phyloP scores from a whole-genome alignment of 2,888 invertebrate genomes.

The Dendrolimus houi region DNA sequence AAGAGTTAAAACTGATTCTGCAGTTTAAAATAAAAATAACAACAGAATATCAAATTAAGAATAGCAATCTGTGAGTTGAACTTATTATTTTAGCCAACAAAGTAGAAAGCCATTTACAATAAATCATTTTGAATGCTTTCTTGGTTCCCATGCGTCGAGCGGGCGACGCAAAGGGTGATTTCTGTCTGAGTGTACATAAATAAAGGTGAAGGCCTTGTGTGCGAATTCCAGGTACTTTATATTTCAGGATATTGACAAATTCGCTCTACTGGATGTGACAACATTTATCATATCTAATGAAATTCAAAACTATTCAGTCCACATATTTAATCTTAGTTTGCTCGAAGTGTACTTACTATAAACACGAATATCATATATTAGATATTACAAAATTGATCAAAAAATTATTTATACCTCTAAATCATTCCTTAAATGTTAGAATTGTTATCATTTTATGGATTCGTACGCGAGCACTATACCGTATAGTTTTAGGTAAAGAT shows the following conservation, averaged over 20 bases:
- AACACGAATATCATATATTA: too few relatives aligned
- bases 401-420: too few relatives aligned
- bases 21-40: slow-evolving; percentile 36
- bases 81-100: slow-evolving; percentile 77
- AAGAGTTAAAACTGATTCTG: background rate
- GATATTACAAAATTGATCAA: too few relatives aligned
- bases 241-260: slow-evolving; percentile 23
- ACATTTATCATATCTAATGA: background rate
- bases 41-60: slow-evolving; percentile 71
- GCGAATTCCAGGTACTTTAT: slow-evolving; percentile 65
- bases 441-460: too few relatives aligned
- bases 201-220: slow-evolving; percentile 68
- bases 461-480: too few relatives aligned
- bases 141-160: slow-evolving; percentile 69
- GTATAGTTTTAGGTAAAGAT: too few relatives aligned
- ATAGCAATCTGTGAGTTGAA: slow-evolving; percentile 54
- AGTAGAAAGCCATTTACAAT: slow-evolving; percentile 77
- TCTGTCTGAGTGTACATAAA: slow-evolving; percentile 73
- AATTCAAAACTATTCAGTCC: too few relatives aligned
- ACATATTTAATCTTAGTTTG: too few relatives aligned
- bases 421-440: too few relatives aligned
- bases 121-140: slow-evolving; percentile 76
- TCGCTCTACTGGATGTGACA: background rate
- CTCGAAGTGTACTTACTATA: too few relatives aligned
- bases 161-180: slow-evolving; percentile 75